Conservation (phyloP, 2,888 invertebrate species). For the Synergus gifuensis region DNA sequence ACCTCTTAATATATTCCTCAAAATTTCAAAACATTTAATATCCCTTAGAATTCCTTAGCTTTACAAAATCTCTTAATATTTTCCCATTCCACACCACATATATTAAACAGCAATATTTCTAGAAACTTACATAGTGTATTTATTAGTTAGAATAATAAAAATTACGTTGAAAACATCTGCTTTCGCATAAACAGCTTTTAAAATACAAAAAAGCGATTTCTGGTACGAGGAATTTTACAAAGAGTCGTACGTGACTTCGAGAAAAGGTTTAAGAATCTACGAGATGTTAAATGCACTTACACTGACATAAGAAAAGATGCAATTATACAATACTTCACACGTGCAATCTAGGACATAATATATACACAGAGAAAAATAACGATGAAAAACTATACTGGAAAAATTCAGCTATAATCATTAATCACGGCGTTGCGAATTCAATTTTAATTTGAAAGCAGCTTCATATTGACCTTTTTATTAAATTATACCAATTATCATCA, state of each 20-base stretch:
- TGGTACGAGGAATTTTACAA: not conserved
- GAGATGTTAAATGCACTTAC: not conserved
- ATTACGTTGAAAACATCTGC: not conserved
- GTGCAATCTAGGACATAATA: not conserved
- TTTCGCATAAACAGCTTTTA: not conserved
- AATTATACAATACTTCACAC: constrained; percentile 7
- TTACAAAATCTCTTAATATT: too few relatives aligned
- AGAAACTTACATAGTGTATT: not conserved
- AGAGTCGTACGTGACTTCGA: not conserved
- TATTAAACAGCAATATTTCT: too few relatives aligned
- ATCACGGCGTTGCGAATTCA: not conserved
- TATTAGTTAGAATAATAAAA: not conserved
- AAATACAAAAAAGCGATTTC: not conserved
- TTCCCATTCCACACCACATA: too few relatives aligned
- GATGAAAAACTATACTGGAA: not conserved
- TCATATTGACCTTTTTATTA: not conserved
- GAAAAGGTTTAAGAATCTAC: not conserved
- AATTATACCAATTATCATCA: not conserved
- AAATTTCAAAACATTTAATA: too few relatives aligned
- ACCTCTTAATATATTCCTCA: too few relatives aligned
- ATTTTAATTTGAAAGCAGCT: not conserved
- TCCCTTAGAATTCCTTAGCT: too few relatives aligned
- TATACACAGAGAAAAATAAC: not conserved
- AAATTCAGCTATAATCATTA: not conserved
- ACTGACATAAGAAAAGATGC: not conserved